phyloP scores from a whole-genome alignment of 1,140 invertebrate species.

The Drosophila littoralis region DNA sequence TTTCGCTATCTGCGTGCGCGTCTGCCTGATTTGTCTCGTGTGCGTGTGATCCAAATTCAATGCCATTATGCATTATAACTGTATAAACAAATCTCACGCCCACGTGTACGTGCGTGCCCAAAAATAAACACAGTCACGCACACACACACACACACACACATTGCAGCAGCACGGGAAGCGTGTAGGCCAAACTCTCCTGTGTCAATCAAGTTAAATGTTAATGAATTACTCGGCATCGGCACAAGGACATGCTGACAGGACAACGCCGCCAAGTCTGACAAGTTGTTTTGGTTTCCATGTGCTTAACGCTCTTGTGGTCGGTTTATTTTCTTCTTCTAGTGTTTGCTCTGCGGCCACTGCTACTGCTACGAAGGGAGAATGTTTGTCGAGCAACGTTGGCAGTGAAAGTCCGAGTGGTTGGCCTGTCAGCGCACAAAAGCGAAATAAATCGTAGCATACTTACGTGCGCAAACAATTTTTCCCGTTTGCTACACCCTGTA shows the following conservation, averaged over 20 bases:
- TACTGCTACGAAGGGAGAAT: not conserved
- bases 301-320: conserved; percentile 40
- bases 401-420: not conserved
- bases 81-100: conserved; percentile 72
- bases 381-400: not conserved
- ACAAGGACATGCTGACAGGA: conserved; percentile 66
- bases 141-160: not conserved
- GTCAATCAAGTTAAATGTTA: conserved; percentile 81
- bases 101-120: conserved; percentile 51
- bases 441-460: conserved; percentile 78
- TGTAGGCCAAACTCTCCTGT: conserved; percentile 41
- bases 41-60: conserved; percentile 58
- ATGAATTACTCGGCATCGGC: conserved; percentile 70
- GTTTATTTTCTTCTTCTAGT: conserved; percentile 8
- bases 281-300: conserved; percentile 60
- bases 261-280: conserved; percentile 53
- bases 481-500: conserved; percentile 2
- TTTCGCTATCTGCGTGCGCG: conserved; percentile 23
- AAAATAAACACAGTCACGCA: conserved; percentile 30
- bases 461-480: conserved; percentile 66
- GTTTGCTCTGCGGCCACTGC: conserved; percentile 3
- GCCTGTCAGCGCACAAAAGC: conserved; percentile 51
- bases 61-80: conserved; percentile 77
- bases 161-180: not conserved
- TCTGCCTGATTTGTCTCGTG: conserved; percentile 42